These are phyloP conservation scores for Nemotelus pantherinus DNA, from an alignment of 2,888 invertebrate species.

Conservation along the genomic window DNA sequence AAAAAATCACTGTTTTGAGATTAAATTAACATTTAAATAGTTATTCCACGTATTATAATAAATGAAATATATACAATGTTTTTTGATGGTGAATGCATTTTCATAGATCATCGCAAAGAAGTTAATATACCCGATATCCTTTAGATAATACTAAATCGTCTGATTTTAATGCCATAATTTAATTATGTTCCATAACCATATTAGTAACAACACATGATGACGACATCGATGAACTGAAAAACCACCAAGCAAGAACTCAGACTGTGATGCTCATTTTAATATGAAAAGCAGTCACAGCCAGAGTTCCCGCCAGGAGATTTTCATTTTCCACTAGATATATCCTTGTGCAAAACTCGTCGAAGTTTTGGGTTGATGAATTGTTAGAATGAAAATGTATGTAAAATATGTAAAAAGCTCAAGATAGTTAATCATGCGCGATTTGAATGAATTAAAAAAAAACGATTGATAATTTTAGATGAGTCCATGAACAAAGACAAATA, in stretches of 20 bases:
- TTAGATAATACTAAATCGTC: too few relatives aligned
- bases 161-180: too few relatives aligned
- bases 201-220: too few relatives aligned
- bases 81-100: too few relatives aligned
- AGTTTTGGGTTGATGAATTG: slow-evolving; percentile 17
- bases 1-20: too few relatives aligned
- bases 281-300: slow-evolving; percentile 80
- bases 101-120: too few relatives aligned
- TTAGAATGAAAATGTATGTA: background rate
- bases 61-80: too few relatives aligned
- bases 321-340: background rate
- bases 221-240: slow-evolving; percentile 50
- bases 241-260: slow-evolving; percentile 91
- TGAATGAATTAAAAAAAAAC: background rate
- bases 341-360: slow-evolving; percentile 1
- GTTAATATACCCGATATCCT: too few relatives aligned
- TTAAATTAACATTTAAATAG: too few relatives aligned
- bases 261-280: slow-evolving; percentile 84
- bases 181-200: background rate
- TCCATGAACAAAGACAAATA: background rate
- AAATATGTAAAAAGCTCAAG: background rate
- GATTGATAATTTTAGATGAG: background rate
- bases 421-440: slow-evolving; percentile 2
- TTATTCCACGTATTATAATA: too few relatives aligned
- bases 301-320: slow-evolving; percentile 72